phyloP scores from a whole-genome alignment of 2,113 vertebrate species.

The Pelobates fuscus region DNA sequence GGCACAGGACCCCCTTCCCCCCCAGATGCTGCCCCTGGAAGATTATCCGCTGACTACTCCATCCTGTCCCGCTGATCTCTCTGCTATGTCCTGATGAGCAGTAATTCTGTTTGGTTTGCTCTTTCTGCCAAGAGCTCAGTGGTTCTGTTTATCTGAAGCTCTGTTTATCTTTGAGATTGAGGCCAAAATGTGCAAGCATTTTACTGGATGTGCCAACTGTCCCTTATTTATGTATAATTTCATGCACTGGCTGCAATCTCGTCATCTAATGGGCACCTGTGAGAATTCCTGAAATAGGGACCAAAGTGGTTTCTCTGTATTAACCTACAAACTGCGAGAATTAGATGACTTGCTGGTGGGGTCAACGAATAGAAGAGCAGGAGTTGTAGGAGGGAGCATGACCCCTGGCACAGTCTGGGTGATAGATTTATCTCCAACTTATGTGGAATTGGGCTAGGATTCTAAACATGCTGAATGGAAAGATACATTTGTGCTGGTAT shows the following conservation, averaged over 20 bases:
- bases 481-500: too few species aligned
- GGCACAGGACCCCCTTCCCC: slow-evolving; percentile 18
- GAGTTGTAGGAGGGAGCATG: background rate
- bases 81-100: slow-evolving; percentile 44
- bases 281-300: slow-evolving; percentile 5
- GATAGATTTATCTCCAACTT: too few species aligned
- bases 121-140: slow-evolving; percentile 44
- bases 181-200: slow-evolving; percentile 44
- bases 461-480: too few species aligned
- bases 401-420: too few species aligned
- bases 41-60: slow-evolving; percentile 44
- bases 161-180: slow-evolving; percentile 49
- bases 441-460: too few species aligned
- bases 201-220: slow-evolving; percentile 42
- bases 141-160: slow-evolving; percentile 47
- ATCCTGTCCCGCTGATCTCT: slow-evolving; percentile 46
- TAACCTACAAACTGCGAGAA: slow-evolving; percentile 2
- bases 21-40: slow-evolving; percentile 33
- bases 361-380: background rate
- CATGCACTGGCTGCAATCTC: slow-evolving; percentile 21
- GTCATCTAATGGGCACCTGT: slow-evolving; percentile 19
- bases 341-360: too few species aligned
- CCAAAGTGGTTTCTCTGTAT: slow-evolving; percentile 10
- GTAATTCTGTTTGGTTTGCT: slow-evolving; percentile 49
- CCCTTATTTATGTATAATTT: slow-evolving; percentile 44